phyloP scores from a whole-genome alignment of 2,888 invertebrate genomes.

The Noctua janthe region DNA sequence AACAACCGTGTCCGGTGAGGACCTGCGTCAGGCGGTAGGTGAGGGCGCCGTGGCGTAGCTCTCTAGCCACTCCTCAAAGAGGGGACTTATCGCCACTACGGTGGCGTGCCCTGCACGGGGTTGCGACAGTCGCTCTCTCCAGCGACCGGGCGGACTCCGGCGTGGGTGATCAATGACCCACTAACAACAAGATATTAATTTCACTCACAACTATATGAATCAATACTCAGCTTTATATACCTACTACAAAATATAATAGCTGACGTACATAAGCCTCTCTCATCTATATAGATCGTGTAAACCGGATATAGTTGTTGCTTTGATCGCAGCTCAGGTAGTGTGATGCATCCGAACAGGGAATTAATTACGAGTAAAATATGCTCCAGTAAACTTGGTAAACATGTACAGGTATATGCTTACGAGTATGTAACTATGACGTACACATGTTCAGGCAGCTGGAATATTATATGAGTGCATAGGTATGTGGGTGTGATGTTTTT shows the following conservation, averaged over 20 bases:
- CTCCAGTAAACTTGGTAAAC: constrained; percentile 18
- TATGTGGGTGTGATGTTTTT: neutral
- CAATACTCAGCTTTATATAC: neutral
- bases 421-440: neutral
- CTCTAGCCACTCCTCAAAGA: no score
- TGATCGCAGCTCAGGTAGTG: constrained; percentile 23
- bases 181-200: constrained; percentile 1
- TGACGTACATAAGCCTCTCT: neutral
- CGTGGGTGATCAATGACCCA: neutral
- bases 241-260: neutral
- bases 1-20: no score
- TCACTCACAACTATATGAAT: neutral
- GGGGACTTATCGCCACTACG: no score
- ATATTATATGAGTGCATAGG: neutral
- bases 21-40: no score
- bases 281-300: constrained; percentile 1
- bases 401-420: neutral
- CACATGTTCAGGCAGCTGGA: neutral
- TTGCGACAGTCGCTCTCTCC: no score
- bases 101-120: no score
- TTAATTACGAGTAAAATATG: constrained; percentile 42
- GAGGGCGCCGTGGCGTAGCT: no score
- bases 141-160: no score
- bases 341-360: constrained; percentile 31
- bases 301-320: constrained; percentile 20